Evolutionary conservation across 2,113 vertebrate genomes (phyloP).

Genomic region (Kryptolebias marmoratus): DNA sequence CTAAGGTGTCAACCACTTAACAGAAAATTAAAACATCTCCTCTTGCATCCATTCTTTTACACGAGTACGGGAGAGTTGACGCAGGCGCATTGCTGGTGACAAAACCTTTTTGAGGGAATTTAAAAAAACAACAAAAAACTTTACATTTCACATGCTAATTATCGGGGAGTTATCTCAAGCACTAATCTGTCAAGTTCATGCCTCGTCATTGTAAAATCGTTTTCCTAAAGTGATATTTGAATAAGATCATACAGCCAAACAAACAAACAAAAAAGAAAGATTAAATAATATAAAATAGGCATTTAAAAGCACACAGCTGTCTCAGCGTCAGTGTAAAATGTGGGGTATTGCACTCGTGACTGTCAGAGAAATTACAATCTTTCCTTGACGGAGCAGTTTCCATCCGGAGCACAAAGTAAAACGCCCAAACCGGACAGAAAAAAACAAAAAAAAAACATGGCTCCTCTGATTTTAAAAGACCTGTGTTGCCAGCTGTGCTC

Average conservation of each 20-base stretch:
- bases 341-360: constrained; percentile 55
- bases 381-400: constrained; percentile 35
- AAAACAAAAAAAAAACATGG: constrained; percentile 9
- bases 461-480: constrained; percentile 40
- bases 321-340: constrained; percentile 51
- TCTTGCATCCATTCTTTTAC: constrained; percentile 72
- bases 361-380: constrained; percentile 50
- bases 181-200: constrained; percentile 75
- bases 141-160: constrained; percentile 78
- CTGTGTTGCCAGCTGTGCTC: constrained; percentile 48
- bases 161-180: constrained; percentile 69
- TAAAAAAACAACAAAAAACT: constrained; percentile 45
- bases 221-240: constrained; percentile 58
- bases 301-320: constrained; percentile 43
- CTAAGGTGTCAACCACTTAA: constrained; percentile 50
- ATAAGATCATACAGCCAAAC: constrained; percentile 31
- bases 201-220: constrained; percentile 54
- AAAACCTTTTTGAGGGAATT: constrained; percentile 74
- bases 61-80: constrained; percentile 76
- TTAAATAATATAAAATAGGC: too few species aligned
- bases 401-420: constrained; percentile 21
- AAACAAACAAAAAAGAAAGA: constrained; percentile 16
- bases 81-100: constrained; percentile 81
- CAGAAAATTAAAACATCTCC: constrained; percentile 68
- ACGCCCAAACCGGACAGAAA: constrained; percentile 27